Conservation (phyloP, 2,113 vertebrate genomes). For the Carlito syrichta region DNA sequence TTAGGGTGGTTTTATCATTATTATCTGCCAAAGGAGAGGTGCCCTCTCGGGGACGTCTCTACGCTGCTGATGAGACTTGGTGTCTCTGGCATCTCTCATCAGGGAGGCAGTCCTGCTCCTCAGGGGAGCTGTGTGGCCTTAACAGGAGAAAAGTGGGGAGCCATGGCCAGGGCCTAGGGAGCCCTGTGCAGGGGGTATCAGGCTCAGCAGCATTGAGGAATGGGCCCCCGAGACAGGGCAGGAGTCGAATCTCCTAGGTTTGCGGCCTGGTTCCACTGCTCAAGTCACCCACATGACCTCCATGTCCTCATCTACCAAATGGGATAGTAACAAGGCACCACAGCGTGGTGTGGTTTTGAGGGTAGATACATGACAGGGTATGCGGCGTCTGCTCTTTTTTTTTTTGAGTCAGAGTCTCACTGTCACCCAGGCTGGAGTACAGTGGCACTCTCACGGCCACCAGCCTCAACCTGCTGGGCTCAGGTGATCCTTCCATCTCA, state of each 20-base stretch:
- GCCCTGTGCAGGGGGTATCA: accelerated
- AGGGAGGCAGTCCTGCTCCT: neutral
- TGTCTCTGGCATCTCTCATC: neutral
- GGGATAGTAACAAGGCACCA: neutral
- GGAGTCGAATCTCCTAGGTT: neutral
- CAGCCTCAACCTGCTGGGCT: no score
- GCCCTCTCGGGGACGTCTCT: neutral
- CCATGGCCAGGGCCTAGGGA: neutral
- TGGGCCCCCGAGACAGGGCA: neutral
- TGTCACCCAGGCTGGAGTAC: no score
- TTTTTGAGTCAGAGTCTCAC: no score
- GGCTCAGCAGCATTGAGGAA: neutral
- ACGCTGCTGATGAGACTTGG: neutral
- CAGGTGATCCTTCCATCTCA: no score
- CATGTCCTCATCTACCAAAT: neutral
- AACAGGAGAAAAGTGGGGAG: neutral
- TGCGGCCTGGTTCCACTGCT: neutral
- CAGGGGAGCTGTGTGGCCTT: neutral
- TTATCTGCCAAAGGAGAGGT: neutral
- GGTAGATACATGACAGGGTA: neutral
- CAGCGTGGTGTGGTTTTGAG: neutral
- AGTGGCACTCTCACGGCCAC: no score
- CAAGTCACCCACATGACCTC: neutral
- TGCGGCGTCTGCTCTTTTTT: neutral
- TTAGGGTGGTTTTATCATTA: neutral